Evolutionary conservation across 92 coral and sea anemone genomes (phyloP), one percentile per base, ranked within the genome.

Genomic region (Umimayanthus chanpuru): DNA sequence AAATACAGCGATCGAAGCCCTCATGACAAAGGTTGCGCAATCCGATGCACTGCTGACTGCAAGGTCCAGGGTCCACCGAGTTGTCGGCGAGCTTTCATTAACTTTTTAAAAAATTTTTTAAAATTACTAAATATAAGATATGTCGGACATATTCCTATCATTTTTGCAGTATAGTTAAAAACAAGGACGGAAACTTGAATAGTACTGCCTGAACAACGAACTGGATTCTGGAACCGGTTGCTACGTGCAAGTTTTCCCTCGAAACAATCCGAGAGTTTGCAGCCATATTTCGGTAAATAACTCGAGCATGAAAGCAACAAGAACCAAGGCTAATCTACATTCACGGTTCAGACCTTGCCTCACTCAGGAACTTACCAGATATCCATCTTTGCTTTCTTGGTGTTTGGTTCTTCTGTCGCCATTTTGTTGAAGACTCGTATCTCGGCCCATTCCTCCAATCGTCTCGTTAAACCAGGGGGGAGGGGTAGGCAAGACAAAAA

Each of bases 321-420:
- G 15, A 71, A 71, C 36, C 15, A 71, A 71, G 30, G 76, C 76
- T 16, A 71, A 29, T 71, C 36, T 73, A 73, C 6, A 21, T 8
- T 73, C n/a, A n/a, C n/a, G 1, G 20, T 36, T 14, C 32, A 43
- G 20, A 73, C 21, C 36, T 4, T 39, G 20, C 16, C 32, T 29
- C 67, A 7, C n/a, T 23, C 38, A 67, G 68, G 65, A 1, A 25
- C 86, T 40, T 40, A 82, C 86, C 86, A 39, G 77, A 82, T n/a
- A 10, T 41, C 86, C 58, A 67, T 82, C 76, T 82, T 82, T 6
- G 86, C 9, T 70, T 82, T 82, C 77, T 82, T 82, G 41, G 61
- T 82, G 3, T 65, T 39, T 16, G 86, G 86, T 66, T 82, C 86
- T 65, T 82, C 86, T 8, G 55, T 64, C 86, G 86, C 86, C 86